phyloP scores from a whole-genome alignment of 2,888 invertebrate species.

The Matsumyia berberina region DNA sequence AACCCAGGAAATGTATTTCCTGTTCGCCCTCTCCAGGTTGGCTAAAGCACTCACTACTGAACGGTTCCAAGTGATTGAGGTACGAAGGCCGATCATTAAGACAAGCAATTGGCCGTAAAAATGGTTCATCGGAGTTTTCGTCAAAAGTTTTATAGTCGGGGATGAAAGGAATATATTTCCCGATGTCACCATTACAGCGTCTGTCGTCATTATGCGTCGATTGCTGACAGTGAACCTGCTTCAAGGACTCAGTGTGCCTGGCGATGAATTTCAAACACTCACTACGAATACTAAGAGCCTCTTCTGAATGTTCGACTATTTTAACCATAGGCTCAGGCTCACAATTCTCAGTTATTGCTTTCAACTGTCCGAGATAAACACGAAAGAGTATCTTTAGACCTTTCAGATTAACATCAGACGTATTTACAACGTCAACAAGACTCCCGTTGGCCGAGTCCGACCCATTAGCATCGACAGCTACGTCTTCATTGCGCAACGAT shows the following conservation, averaged over 20 bases:
- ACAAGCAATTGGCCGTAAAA: conserved; percentile 82
- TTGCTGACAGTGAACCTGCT: conserved; percentile 67
- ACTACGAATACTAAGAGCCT: conserved; percentile 81
- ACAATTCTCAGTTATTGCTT: conserved; percentile 79
- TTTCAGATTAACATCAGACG: conserved; percentile 80
- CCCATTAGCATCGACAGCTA: conserved; percentile 29
- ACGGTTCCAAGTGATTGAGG: conserved; percentile 82
- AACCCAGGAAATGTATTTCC: conserved; percentile 81
- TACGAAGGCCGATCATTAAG: conserved; percentile 82
- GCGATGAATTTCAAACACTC: conserved; percentile 82
- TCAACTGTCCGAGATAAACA: conserved; percentile 86
- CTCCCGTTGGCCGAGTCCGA: conserved; percentile 69
- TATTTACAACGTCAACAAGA: conserved; percentile 64
- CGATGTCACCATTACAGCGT: conserved; percentile 62
- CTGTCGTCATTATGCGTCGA: conserved; percentile 59
- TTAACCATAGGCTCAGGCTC: conserved; percentile 52
- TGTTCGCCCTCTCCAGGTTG: conserved; percentile 81
- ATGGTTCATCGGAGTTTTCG: conserved; percentile 79
- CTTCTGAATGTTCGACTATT: conserved; percentile 63
- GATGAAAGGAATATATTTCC: conserved; percentile 81
- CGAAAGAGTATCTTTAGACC: conserved; percentile 87
- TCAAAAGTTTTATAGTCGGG: conserved; percentile 81
- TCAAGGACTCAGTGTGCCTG: conserved; percentile 73
- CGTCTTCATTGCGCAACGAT: conserved; percentile 53
- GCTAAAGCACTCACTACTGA: conserved; percentile 81